A percentile compares a stretch with the other conserved stretches of the same genome.
Conservation (phyloP, 2,888 invertebrate genomes). For the Andrena haemorrhoa region DNA sequence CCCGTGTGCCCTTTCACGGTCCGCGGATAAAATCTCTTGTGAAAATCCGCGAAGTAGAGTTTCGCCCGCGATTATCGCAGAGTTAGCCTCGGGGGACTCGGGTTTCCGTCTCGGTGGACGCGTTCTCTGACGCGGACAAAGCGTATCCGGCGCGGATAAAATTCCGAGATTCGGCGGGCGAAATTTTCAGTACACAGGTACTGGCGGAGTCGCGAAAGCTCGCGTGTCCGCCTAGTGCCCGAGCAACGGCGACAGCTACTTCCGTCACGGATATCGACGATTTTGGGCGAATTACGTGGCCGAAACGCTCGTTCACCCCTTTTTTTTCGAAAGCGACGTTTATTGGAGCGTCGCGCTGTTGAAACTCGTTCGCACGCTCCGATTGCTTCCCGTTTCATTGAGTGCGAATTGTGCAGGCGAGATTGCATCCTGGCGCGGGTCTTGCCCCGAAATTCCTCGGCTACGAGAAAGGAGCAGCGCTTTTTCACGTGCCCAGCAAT, state of each 20-base stretch:
- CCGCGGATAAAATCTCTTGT: slow-evolving; percentile 13
- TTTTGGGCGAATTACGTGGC: background rate
- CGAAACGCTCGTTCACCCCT: background rate
- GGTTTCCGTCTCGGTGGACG: slow-evolving; percentile 18
- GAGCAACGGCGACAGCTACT: background rate
- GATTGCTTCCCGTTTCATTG: slow-evolving; percentile 50
- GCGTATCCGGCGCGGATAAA: slow-evolving; percentile 11
- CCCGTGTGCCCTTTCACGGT: background rate
- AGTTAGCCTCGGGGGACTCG: background rate
- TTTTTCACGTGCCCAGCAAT: background rate
- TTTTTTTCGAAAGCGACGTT: slow-evolving; percentile 27
- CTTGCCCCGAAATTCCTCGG: slow-evolving; percentile 14
- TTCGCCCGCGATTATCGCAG: slow-evolving; percentile 2
- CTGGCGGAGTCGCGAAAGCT: background rate
- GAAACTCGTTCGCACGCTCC: slow-evolving; percentile 27
- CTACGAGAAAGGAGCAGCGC: background rate
- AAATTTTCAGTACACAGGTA: background rate
- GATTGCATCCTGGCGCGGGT: background rate
- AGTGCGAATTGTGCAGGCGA: background rate
- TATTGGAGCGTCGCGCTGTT: slow-evolving; percentile 30
- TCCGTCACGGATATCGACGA: slow-evolving; percentile 25
- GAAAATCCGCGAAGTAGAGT: slow-evolving; percentile 18
- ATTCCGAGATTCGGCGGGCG: background rate
- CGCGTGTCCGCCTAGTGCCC: background rate
- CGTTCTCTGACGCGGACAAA: background rate